Conservation (phyloP, 1,140 invertebrate genomes). For the Diorhabda elongata region DNA sequence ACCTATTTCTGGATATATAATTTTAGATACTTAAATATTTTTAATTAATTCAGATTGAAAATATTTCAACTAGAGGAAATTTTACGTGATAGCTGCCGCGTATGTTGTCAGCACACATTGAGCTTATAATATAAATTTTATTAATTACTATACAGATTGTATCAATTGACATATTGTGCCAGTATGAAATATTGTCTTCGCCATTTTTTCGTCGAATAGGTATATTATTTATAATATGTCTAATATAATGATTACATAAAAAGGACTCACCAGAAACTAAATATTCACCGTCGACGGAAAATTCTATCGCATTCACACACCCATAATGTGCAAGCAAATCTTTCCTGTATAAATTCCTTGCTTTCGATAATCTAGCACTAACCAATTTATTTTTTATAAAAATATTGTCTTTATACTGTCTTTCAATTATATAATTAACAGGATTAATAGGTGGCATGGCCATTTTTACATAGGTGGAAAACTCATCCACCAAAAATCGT, state of each 20-base stretch:
- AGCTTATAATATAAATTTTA: too few species aligned
- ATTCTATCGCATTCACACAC: slow-evolving; percentile 95
- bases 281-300: slow-evolving; percentile 80
- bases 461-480: slow-evolving; percentile 39
- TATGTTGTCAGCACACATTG: too few species aligned
- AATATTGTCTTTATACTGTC: slow-evolving; percentile 51
- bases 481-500: slow-evolving; percentile 20
- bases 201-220: too few species aligned
- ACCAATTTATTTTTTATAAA: slow-evolving; percentile 56
- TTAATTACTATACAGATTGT: neutral
- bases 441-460: slow-evolving; percentile 51
- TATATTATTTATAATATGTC: too few species aligned
- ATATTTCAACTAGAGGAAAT: too few species aligned
- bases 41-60: too few species aligned
- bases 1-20: too few species aligned
- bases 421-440: slow-evolving; percentile 49
- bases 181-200: too few species aligned
- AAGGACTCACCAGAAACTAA: slow-evolving; percentile 76
- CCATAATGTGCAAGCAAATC: slow-evolving; percentile 88
- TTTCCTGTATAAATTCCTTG: slow-evolving; percentile 74
- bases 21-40: too few species aligned
- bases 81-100: too few species aligned
- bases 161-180: neutral
- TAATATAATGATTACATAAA: slow-evolving; percentile 10
- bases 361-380: slow-evolving; percentile 58